A percentile compares a stretch with the other conserved stretches of the same genome.
phyloP scores from a whole-genome alignment of 2,113 vertebrate genomes.

The Phalacrocorax carbo region DNA sequence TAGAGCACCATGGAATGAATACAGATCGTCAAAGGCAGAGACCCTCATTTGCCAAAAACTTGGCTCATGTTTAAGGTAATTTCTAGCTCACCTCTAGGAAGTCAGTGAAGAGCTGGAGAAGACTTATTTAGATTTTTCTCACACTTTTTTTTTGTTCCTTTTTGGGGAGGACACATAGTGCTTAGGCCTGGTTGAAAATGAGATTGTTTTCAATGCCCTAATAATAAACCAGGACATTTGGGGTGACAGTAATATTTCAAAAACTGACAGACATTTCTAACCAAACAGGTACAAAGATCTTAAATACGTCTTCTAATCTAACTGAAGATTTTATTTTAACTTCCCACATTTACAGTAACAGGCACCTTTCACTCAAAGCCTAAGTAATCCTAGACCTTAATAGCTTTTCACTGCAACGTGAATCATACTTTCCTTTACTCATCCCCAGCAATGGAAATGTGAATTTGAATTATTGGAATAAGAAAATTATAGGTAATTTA shows the following conservation, averaged over 20 bases:
- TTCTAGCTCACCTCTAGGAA: not conserved
- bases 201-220: not conserved
- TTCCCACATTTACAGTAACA: slow-evolving; percentile 31
- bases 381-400: slow-evolving; percentile 42
- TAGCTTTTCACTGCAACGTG: slow-evolving; percentile 4
- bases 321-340: not conserved
- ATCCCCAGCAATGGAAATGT: slow-evolving; percentile 36
- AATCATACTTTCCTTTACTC: slow-evolving; percentile 37
- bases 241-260: not conserved
- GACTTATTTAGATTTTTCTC: not conserved
- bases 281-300: not conserved
- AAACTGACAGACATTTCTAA: not conserved
- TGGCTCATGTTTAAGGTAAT: not conserved
- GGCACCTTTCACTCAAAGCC: slow-evolving; percentile 53
- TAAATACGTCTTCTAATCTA: not conserved
- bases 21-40: not conserved
- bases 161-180: fast-evolving
- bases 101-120: not conserved
- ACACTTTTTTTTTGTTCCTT: not conserved
- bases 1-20: not conserved
- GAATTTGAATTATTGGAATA: slow-evolving; percentile 64
- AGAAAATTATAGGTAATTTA: slow-evolving; percentile 71
- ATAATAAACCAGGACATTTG: not conserved
- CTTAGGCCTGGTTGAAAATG: not conserved
- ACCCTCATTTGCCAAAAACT: not conserved